Conservation (phyloP, 2,888 invertebrate genomes). For the Anagyrus pseudococci region DNA sequence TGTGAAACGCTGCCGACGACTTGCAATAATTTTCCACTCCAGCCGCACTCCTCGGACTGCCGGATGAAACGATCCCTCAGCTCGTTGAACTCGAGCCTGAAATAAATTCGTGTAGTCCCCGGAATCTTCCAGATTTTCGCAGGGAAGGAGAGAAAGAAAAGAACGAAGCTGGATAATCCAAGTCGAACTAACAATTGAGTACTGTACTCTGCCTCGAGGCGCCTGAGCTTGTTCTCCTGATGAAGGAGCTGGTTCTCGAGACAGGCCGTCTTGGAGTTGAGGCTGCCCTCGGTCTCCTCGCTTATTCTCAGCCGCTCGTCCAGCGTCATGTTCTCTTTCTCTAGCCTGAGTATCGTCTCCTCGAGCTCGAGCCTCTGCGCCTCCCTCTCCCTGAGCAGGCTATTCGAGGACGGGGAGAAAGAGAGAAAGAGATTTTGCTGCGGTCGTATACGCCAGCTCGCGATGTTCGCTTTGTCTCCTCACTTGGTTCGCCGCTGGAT, state of each 20-base stretch:
- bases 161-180: no score
- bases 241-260: slow-evolving; percentile 48
- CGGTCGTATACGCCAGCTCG: background rate
- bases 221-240: slow-evolving; percentile 49
- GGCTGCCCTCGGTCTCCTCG: slow-evolving; percentile 44
- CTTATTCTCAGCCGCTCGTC: slow-evolving; percentile 45
- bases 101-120: no score
- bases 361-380: slow-evolving; percentile 27
- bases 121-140: no score
- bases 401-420: slow-evolving; percentile 25
- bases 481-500: slow-evolving; percentile 46
- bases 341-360: slow-evolving; percentile 4
- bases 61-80: slow-evolving; percentile 49
- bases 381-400: slow-evolving; percentile 46
- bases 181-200: slow-evolving; percentile 46
- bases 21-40: slow-evolving; percentile 55
- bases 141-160: no score
- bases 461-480: background rate
- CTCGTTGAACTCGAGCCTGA: slow-evolving; percentile 47
- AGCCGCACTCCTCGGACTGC: slow-evolving; percentile 51
- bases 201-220: slow-evolving; percentile 49
- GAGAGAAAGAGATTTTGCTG: background rate
- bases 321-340: slow-evolving; percentile 44
- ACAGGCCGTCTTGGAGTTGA: slow-evolving; percentile 43
- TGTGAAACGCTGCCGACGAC: slow-evolving; percentile 55